Evolutionary conservation across 2,113 vertebrate genomes (phyloP).

Genomic region (Plecotus auritus): DNA sequence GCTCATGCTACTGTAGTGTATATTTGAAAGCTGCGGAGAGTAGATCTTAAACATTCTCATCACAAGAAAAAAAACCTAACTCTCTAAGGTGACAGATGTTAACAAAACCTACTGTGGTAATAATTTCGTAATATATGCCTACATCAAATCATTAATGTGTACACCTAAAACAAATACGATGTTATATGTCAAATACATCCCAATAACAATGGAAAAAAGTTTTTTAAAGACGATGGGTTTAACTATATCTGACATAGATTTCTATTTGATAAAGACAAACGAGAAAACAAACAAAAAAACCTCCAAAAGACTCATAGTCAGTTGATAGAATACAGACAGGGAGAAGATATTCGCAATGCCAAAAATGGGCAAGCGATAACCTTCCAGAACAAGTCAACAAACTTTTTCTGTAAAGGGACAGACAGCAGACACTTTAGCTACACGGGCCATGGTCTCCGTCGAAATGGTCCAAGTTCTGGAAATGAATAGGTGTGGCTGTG

Average conservation of each 20-base stretch:
- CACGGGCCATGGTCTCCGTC: accelerated
- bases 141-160: not conserved
- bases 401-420: not conserved
- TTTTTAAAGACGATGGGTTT: not conserved
- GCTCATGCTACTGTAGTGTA: not conserved
- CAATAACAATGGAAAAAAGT: not conserved
- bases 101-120: not conserved
- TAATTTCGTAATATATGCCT: not conserved
- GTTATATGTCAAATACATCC: not conserved
- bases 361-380: not conserved
- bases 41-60: not conserved
- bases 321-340: not conserved
- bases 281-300: not conserved
- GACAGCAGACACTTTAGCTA: not conserved
- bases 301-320: not conserved
- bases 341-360: not conserved
- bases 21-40: not conserved
- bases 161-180: not conserved
- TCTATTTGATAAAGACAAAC: not conserved
- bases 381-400: not conserved
- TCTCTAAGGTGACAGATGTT: not conserved
- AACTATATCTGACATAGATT: not conserved
- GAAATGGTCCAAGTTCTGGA: not conserved
- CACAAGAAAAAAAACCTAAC: not conserved
- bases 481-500: not conserved